phyloP scores from a whole-genome alignment of 1,140 invertebrate species.

The Lerema accius region DNA sequence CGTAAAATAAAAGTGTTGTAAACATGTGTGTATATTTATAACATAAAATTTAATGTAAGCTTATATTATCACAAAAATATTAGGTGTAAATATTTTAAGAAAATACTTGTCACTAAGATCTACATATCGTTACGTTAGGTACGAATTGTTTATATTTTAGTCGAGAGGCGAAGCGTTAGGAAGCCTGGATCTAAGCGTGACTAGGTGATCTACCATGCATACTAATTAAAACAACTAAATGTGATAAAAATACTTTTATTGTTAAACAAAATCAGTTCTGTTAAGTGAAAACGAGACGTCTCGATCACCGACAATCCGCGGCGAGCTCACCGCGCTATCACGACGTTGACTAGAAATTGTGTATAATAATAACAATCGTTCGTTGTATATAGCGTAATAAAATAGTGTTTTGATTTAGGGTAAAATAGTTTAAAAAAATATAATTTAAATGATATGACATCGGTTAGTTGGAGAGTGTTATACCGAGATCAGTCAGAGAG shows the following conservation, averaged over 20 bases:
- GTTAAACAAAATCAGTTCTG: constrained; percentile 80
- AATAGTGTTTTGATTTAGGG: constrained; percentile 50
- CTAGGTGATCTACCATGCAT: constrained; percentile 60
- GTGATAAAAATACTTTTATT: constrained; percentile 74
- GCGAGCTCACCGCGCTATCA: constrained; percentile 54
- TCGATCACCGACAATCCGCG: constrained; percentile 56
- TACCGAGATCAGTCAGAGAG: constrained; percentile 78
- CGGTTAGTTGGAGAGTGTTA: constrained; percentile 75
- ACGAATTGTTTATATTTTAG: constrained; percentile 39
- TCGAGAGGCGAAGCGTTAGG: constrained; percentile 68
- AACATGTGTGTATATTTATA: background rate
- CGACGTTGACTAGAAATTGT: constrained; percentile 64
- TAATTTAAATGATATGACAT: constrained; percentile 50
- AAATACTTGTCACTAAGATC: constrained; percentile 13
- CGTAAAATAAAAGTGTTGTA: too few species aligned
- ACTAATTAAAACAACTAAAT: constrained; percentile 75
- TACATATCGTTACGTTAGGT: constrained; percentile 12
- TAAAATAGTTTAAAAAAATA: constrained; percentile 67
- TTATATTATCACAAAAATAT: constrained; percentile 22
- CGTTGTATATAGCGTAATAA: constrained; percentile 54
- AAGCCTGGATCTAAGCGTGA: constrained; percentile 71
- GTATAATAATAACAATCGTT: constrained; percentile 51
- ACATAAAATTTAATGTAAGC: constrained; percentile 23
- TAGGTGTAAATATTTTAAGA: constrained; percentile 21
- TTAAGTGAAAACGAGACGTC: constrained; percentile 71